These are phyloP conservation scores for Plodia interpunctella DNA, from an alignment of 1,140 invertebrate species.

Conservation along the genomic window DNA sequence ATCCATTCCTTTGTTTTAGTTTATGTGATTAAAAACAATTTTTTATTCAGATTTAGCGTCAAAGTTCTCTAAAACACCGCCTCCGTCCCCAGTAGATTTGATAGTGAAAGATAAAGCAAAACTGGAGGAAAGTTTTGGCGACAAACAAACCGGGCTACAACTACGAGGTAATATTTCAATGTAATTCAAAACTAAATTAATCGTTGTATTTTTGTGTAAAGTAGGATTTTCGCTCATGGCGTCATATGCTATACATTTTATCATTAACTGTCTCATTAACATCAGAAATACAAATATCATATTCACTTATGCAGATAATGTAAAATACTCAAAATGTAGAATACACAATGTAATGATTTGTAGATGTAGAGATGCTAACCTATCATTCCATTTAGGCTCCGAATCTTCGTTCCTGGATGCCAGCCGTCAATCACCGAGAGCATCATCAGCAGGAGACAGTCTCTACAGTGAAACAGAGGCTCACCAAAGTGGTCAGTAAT, in stretches of 20 bases:
- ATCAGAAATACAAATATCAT: no score
- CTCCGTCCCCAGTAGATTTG: slow-evolving; percentile 73
- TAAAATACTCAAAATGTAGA: not conserved
- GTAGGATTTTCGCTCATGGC: no score
- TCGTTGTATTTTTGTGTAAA: not conserved
- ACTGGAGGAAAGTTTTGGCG: slow-evolving; percentile 41
- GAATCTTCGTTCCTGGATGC: slow-evolving; percentile 66
- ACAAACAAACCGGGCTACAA: slow-evolving; percentile 64
- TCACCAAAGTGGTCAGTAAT: slow-evolving; percentile 68
- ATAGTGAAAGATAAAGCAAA: slow-evolving; percentile 61
- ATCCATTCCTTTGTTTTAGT: no score
- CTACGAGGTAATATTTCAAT: slow-evolving; percentile 53
- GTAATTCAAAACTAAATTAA: not conserved
- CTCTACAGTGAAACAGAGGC: slow-evolving; percentile 69
- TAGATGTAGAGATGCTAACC: slow-evolving; percentile 29
- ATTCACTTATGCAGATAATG: no score
- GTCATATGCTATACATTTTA: no score
- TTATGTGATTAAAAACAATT: not conserved
- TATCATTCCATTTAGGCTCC: slow-evolving; percentile 49
- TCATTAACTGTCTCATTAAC: no score
- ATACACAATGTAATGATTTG: not conserved
- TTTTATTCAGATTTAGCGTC: slow-evolving; percentile 58
- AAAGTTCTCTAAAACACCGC: slow-evolving; percentile 74
- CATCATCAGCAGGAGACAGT: slow-evolving; percentile 67
- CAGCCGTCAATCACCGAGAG: slow-evolving; percentile 63